Evolutionary conservation across 2,797 vertebrate species (phyloP), one percentile per base, ranked within the genome.

Genomic region (Scarus forsteni): DNA sequence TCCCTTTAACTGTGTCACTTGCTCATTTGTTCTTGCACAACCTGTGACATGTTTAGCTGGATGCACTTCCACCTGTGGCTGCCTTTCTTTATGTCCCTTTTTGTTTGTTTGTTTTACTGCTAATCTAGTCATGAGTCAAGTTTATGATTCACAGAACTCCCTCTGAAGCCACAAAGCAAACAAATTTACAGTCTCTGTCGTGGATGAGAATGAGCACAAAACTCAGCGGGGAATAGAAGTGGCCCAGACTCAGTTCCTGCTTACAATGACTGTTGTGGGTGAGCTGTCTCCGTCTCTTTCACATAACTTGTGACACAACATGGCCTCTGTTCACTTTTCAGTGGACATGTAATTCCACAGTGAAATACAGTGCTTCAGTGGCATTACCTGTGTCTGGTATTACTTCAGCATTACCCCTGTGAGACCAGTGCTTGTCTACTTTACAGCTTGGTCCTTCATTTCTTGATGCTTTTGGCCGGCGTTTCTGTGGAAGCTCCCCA

Each of bases 401-500:
- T 39, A 39, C 64, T 66, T 1, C 38, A 16, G 43, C 15, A 75
- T 70, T 70, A 79, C 66, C 68, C 62, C 16, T 1, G 1, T 7
- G 19, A 60, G 60, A 66, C 60, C 12, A 14, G 53, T 2, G 10
- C 39, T 69, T 8, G 10, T 27, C 69, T 43, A 52, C 34, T 73
- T 85, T 70, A 76, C 58, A 53, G 48, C 73, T 64, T 14, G 3
- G 38, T 69, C 60, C 38, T 62, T 48, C 9, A 1, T 76, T 87
- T 81, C 74, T 34, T 7, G 6, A 76, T n/a, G 58, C 71, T 42
- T 77, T 75, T 79, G 87, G 79, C 82, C 66, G 5, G 49, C 69
- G 38, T 78, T 69, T 75, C 77, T 67, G 46, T 72, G 64, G 84
- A 83, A 75, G 75, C 85, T 59, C 70, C 88, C 87, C 75, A 86